Percentiles rank a stretch among this genome's conserved stretches.
Evolutionary conservation across 2,797 vertebrate genomes (phyloP).

Genomic region (Manis javanica): DNA sequence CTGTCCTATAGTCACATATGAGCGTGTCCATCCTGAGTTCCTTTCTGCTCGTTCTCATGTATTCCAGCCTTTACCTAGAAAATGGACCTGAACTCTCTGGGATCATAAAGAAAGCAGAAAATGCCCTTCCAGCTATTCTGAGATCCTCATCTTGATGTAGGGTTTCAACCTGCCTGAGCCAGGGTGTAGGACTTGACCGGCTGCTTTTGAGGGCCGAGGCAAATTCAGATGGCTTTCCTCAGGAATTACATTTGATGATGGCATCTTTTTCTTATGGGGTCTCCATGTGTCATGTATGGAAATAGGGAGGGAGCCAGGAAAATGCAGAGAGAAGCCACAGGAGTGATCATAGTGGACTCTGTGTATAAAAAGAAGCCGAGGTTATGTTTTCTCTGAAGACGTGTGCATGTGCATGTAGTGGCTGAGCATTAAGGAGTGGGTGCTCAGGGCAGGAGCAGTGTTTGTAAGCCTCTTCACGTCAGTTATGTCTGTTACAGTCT

Average conservation of each 20-base stretch:
- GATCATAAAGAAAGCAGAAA: not conserved
- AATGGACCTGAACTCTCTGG: not conserved
- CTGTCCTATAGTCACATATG: not conserved
- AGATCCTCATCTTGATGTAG: not conserved
- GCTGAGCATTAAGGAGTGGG: not conserved
- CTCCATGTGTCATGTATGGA: not conserved
- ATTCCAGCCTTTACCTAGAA: not conserved
- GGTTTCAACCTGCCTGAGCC: not conserved
- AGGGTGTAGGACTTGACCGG: not conserved
- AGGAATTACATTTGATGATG: constrained; percentile 21
- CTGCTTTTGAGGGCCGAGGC: not conserved
- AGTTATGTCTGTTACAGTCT: not conserved
- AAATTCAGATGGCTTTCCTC: constrained; percentile 31
- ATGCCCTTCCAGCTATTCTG: not conserved
- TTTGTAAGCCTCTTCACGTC: not conserved
- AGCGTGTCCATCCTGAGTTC: not conserved
- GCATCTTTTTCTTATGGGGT: not conserved
- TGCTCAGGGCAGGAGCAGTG: not conserved
- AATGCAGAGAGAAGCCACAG: not conserved
- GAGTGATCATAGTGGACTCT: not conserved
- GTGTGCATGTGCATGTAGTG: constrained; percentile 26
- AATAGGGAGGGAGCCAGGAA: not conserved
- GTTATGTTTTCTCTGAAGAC: constrained; percentile 47
- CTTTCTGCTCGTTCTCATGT: not conserved
- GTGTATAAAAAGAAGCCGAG: not conserved